Evolutionary conservation across 2,113 vertebrate genomes (phyloP).

Genomic region (Donacobius atricapilla): DNA sequence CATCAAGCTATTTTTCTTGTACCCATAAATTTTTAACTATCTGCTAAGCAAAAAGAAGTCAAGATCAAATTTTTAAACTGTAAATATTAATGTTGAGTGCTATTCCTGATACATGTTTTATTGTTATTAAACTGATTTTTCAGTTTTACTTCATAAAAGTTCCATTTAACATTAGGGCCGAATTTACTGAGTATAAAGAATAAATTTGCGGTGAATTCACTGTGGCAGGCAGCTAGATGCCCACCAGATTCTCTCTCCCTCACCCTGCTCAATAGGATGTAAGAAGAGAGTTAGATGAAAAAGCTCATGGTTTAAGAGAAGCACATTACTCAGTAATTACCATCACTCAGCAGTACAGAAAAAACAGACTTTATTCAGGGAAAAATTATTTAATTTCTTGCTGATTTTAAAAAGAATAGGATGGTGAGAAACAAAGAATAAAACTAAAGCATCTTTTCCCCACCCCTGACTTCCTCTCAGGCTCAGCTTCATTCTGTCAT

Average conservation of each 20-base stretch:
- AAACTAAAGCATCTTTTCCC: background rate
- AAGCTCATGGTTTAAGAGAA: background rate
- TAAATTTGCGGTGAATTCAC: background rate
- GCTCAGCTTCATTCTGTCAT: background rate
- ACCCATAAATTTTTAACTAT: background rate
- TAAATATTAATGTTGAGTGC: background rate
- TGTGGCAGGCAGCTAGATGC: background rate
- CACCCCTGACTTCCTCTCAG: background rate
- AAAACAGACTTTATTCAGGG: background rate
- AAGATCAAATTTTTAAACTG: background rate
- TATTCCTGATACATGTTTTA: background rate
- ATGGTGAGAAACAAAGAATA: background rate
- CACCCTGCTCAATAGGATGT: background rate
- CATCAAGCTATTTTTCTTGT: background rate
- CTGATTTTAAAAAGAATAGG: background rate
- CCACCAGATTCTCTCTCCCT: background rate
- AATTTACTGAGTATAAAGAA: background rate
- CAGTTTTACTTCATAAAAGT: background rate
- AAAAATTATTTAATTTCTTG: background rate
- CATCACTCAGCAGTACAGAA: background rate
- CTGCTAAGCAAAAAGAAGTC: background rate
- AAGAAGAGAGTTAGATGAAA: background rate
- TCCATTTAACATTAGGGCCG: background rate
- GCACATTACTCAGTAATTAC: background rate
- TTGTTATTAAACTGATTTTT: background rate